Base-by-base conservation (phyloP, 2,888 invertebrate species). In the Heliconius charithonia region DNA sequence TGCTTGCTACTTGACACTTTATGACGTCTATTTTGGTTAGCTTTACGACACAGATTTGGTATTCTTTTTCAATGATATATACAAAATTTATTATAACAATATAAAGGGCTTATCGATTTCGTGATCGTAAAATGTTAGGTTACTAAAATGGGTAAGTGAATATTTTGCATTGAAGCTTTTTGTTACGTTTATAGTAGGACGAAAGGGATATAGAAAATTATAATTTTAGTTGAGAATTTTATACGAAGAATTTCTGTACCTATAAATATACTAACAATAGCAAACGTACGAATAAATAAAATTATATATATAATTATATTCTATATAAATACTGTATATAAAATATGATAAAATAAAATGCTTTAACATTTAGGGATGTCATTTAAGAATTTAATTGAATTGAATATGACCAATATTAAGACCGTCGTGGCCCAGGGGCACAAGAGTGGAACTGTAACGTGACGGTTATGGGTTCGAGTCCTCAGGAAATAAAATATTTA, bases 1-100 rank as follows among this genome's bases (percentile, higher is more conserved):
- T 83, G 81, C 79, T 69, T 71, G 73, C 75, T 71, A 80, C 81
- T 83, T 82, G 83, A 82, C 83, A 81, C 82, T 84, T 83, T 83
- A 84, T 81, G 72, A 81, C 82, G 74, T 77, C 82, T 82, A 82
- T 83, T 82, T 83, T 79, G 81, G 82, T 81, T 80, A 80, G 75
- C 78, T 83, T 84, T 84, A 83, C 79, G 83, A 83, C 75, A n/a
- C 22, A 74, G 16, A 45, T 74, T 63, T 74, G 63, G 12, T 41
- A 41, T n/a, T 63, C 67, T 37, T 63, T 74, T 74, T 62, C 73
- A 74, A 63, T 63, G 19, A 37, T 37, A 74, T 41, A 37, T 0
- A 37, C 10, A 63, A 74, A 63, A 63, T 63, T 41, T 63, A 41
- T 32, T 27, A 63, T 59, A 63, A 74, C 16, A 27, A 25, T 62